Evolutionary conservation across 2,113 vertebrate genomes (phyloP), one percentile per base, ranked within the genome.

Genomic region (Heteronetta atricapilla): DNA sequence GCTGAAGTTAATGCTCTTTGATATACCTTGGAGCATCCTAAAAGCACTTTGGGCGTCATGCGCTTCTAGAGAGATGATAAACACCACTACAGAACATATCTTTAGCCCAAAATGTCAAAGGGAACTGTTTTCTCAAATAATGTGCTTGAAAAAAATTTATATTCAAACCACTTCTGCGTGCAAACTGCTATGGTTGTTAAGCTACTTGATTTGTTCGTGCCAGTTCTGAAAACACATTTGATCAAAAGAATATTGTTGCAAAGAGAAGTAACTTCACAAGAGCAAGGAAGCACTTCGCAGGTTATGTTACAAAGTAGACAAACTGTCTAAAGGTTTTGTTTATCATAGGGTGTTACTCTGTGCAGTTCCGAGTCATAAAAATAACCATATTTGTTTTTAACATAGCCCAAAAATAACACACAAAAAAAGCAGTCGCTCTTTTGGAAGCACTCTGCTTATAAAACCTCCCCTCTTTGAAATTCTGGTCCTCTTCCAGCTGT

Each of bases 401-500:
- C 68, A 53, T 58, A 81, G 4, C 12, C 6, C 38, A 31, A 26
- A 74, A 94, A 86, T 28, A 66, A 78, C 11, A 60, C 28, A 73
- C 86, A 55, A 70, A 91, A 72, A 5, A 38, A 29, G 25, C 28
- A 38, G 21, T 25, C 40, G 64, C 64, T 88, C 59, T n/a, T 33
- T 7, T 72, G 48, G 25, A 86, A 88, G 28, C 13, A 36, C 5
- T 77, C 82, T 63, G 36, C 64, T 76, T 86, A 36, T 38, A 26
- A 88, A 89, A 84, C 67, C 48, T 67, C 33, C 88, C 63, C 56
- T 56, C 76, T 92, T 80, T 68, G 82, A 94, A 89, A 95, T 93
- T 82, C 74, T 14, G 76, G 93, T 75, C 66, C 73, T 79, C 88
- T 95, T 88, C 74, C 69, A 93, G 70, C 48, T 83, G 53, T 58